Percentiles rank a stretch among this genome's conserved stretches.
These are phyloP conservation scores for Cryptotis parvus DNA, from an alignment of 2,113 vertebrate species.

Conservation along the genomic window DNA sequence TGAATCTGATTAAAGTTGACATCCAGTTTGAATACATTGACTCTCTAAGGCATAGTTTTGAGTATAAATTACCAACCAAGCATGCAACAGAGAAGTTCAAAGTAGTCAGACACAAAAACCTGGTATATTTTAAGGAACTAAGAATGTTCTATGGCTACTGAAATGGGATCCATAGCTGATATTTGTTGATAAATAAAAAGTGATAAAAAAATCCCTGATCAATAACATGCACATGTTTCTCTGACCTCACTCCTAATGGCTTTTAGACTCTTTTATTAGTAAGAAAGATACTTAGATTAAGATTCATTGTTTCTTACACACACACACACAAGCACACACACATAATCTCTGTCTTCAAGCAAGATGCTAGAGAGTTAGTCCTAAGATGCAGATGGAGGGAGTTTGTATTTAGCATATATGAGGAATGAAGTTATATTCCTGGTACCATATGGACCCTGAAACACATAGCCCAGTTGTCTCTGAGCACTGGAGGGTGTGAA, in stretches of 20 bases:
- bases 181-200: neutral
- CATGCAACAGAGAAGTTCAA: neutral
- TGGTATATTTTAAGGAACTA: neutral
- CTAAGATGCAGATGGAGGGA: no score
- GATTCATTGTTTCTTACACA: neutral
- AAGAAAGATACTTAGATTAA: conserved; percentile 9
- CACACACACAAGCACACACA: neutral
- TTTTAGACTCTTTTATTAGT: neutral
- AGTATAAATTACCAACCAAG: conserved; percentile 39
- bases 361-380: neutral
- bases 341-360: neutral
- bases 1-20: conserved; percentile 64
- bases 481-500: no score
- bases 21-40: conserved; percentile 51
- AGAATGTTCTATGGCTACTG: neutral
- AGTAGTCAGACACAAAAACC: neutral
- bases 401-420: no score
- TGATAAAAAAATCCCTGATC: neutral
- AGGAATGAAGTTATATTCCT: no score
- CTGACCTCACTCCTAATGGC: neutral
- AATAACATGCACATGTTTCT: neutral
- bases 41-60: conserved; percentile 44
- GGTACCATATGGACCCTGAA: no score
- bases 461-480: no score
- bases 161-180: neutral